These are phyloP conservation scores for Xanthostigma xanthostigma DNA, from an alignment of 2,888 invertebrate species.

Conservation along the genomic window DNA sequence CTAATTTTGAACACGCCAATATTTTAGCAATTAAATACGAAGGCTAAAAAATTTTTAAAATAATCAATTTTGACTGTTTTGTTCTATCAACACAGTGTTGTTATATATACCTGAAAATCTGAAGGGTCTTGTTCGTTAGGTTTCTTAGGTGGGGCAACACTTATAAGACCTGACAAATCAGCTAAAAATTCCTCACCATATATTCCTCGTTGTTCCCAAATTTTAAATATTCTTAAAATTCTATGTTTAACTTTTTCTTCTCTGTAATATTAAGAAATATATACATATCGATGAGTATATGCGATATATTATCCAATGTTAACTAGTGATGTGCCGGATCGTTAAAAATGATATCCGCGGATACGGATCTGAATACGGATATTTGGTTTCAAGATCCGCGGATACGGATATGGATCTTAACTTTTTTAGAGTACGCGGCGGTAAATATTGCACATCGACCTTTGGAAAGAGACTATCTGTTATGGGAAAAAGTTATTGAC, in stretches of 20 bases:
- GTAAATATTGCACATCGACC: too few relatives aligned
- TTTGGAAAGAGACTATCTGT: too few relatives aligned
- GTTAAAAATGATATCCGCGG: too few relatives aligned
- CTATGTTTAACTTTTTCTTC: constrained; percentile 81
- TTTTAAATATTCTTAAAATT: constrained; percentile 80
- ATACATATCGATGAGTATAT: too few relatives aligned
- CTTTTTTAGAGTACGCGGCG: too few relatives aligned
- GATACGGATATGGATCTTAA: too few relatives aligned
- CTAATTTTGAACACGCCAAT: constrained; percentile 54
- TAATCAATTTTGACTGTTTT: constrained; percentile 1
- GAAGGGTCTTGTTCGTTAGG: constrained; percentile 45
- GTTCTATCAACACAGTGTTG: background rate
- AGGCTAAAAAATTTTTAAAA: constrained; percentile 35
- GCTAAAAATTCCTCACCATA: constrained; percentile 82
- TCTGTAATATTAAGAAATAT: constrained; percentile 29
- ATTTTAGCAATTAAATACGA: constrained; percentile 59
- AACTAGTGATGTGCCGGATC: too few relatives aligned
- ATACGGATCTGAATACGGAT: too few relatives aligned
- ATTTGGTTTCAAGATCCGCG: too few relatives aligned
- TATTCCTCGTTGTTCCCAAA: constrained; percentile 87
- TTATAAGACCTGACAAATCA: constrained; percentile 71
- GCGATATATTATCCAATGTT: too few relatives aligned
- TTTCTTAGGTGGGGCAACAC: constrained; percentile 56
- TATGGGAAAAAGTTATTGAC: too few relatives aligned
- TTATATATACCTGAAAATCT: constrained; percentile 54